phyloP scores from a whole-genome alignment of 2,113 vertebrate species.

The Corapipo altera region DNA sequence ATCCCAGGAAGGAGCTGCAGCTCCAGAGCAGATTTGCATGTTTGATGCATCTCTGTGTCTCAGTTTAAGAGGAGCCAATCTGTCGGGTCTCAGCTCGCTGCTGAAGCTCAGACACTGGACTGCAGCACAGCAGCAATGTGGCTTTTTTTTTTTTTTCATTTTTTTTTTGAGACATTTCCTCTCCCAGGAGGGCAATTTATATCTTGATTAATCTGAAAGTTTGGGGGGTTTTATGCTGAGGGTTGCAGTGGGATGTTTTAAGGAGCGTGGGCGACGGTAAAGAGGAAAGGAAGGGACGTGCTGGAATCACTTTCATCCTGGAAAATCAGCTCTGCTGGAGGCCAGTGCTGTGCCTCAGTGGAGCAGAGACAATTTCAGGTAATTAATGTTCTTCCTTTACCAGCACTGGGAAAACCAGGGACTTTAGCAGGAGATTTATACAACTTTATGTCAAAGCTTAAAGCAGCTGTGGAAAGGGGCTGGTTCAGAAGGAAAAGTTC shows the following conservation, averaged over 20 bases:
- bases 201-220: slow-evolving; percentile 32
- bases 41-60: slow-evolving; percentile 56
- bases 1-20: slow-evolving; percentile 8
- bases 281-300: neutral
- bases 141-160: neutral
- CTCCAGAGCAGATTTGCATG: slow-evolving; percentile 21
- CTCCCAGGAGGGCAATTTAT: slow-evolving; percentile 1
- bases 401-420: slow-evolving; percentile 22
- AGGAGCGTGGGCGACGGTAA: neutral
- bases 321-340: slow-evolving; percentile 35
- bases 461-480: neutral
- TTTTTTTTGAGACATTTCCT: neutral
- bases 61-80: neutral
- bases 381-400: slow-evolving; percentile 53
- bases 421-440: slow-evolving; percentile 24
- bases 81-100: neutral
- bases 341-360: slow-evolving; percentile 41
- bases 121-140: neutral
- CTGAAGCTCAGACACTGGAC: neutral
- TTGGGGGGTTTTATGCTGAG: neutral
- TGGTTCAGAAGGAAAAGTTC: neutral
- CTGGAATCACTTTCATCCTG: neutral
- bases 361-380: slow-evolving; percentile 61
- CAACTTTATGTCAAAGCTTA: neutral
- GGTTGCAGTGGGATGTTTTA: neutral